A percentile compares a stretch with the other conserved stretches of the same genome.
These are phyloP conservation scores for Bos taurus DNA, from an alignment of 2,113 vertebrate species.

Conservation along the genomic window ARS-UCD2.0 NC_037356.1:10415501-10416000, in stretches of 20 bases:
- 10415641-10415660: background rate
- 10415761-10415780: conserved; percentile 15
- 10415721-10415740: background rate
- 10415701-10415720: background rate
- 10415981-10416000: background rate
- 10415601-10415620: background rate
- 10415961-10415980: background rate
- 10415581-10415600: background rate
- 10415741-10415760: background rate
- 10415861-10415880: background rate
- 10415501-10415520: fast-evolving
- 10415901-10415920: background rate
- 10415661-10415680: background rate
- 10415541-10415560: background rate
- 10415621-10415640: background rate
- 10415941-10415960: background rate
- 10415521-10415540: background rate
- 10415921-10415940: background rate
- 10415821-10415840: background rate
- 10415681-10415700: background rate
- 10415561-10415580: background rate
- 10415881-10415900: background rate
- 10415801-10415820: background rate
- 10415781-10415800: background rate
- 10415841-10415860: background rate